A percentile compares a stretch with the other conserved stretches of the same genome.
These are phyloP conservation scores for Neodiprion fabricii DNA, from an alignment of 1,140 invertebrate species.

Conservation along the genomic window DNA sequence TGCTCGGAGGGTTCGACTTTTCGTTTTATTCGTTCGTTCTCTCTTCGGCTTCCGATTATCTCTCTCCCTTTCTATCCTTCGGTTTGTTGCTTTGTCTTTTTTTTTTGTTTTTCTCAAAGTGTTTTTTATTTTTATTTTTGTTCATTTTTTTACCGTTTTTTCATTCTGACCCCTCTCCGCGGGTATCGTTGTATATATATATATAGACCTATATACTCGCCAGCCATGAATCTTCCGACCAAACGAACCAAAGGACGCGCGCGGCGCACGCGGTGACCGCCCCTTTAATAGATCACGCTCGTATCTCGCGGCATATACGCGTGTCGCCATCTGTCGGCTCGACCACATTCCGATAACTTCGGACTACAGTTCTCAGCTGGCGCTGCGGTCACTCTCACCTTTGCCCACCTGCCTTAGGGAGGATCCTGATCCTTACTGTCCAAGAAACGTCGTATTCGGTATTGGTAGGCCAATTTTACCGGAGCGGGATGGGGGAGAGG, in stretches of 20 bases:
- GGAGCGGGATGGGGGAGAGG: too few species aligned
- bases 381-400: too few species aligned
- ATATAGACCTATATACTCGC: slow-evolving; percentile 20
- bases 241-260: slow-evolving; percentile 25
- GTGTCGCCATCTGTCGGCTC: not conserved
- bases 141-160: slow-evolving; percentile 10
- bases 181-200: too few species aligned
- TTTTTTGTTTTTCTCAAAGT: slow-evolving; percentile 4
- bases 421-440: too few species aligned
- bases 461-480: too few species aligned
- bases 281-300: slow-evolving; percentile 55
- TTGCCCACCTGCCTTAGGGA: too few species aligned
- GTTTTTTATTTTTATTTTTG: slow-evolving; percentile 25
- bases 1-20: slow-evolving; percentile 42
- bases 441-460: too few species aligned
- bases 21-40: slow-evolving; percentile 33
- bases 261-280: slow-evolving; percentile 45
- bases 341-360: too few species aligned
- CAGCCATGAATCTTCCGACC: slow-evolving; percentile 60
- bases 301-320: not conserved
- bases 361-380: too few species aligned
- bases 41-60: slow-evolving; percentile 3
- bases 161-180: slow-evolving; percentile 16
- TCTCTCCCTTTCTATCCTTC: slow-evolving; percentile 24
- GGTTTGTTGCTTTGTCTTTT: slow-evolving; percentile 21